These are phyloP conservation scores for Ormyrus pomaceus DNA, from an alignment of 2,888 invertebrate genomes.

Conservation along the genomic window DNA sequence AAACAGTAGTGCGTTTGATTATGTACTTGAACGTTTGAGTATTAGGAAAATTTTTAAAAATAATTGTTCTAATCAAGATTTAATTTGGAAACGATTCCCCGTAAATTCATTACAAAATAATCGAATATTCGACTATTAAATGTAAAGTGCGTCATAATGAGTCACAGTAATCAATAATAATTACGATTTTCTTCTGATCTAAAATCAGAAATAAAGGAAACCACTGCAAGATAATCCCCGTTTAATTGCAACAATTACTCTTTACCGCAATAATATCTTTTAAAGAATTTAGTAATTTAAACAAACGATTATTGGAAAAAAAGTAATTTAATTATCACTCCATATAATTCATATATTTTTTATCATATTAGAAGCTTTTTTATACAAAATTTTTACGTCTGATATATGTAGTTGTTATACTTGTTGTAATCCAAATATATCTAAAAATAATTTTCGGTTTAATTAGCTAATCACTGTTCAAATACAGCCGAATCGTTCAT, in stretches of 20 bases:
- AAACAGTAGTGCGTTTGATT: too few species aligned
- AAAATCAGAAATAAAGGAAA: constrained; percentile 12
- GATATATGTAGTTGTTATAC: too few species aligned
- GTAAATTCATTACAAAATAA: too few species aligned
- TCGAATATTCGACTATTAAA: neutral
- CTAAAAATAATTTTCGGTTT: neutral
- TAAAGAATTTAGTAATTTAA: neutral
- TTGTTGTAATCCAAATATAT: neutral
- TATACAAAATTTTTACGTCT: too few species aligned
- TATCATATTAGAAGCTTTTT: too few species aligned
- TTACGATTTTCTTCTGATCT: neutral
- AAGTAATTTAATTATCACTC: neutral
- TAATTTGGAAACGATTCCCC: neutral
- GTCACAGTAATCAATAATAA: neutral
- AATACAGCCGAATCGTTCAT: neutral
- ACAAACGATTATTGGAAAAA: neutral
- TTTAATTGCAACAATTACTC: neutral
- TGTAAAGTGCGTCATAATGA: constrained; percentile 3
- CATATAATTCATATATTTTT: too few species aligned
- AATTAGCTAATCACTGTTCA: neutral
- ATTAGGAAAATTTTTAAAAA: too few species aligned
- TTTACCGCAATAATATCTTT: too few species aligned
- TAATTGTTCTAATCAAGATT: neutral
- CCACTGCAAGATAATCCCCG: neutral
- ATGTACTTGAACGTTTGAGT: too few species aligned